Evolutionary conservation across 2,888 invertebrate genomes (phyloP).

Genomic region (Pycnomerus fuliginosus): DNA sequence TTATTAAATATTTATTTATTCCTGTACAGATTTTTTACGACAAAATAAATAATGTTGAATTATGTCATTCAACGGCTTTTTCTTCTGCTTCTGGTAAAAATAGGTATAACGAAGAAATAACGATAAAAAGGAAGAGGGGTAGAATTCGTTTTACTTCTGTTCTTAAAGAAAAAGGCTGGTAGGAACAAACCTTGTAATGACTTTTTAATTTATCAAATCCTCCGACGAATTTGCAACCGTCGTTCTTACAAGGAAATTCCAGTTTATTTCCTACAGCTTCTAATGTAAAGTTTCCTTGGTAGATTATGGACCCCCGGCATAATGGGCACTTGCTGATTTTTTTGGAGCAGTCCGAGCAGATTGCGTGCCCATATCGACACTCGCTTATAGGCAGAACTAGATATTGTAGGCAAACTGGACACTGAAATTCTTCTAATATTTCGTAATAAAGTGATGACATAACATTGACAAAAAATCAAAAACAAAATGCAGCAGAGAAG

Average conservation of each 20-base stretch:
- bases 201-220: not conserved
- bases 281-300: constrained; percentile 17
- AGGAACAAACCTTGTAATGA: too few species aligned
- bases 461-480: too few species aligned
- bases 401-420: constrained; percentile 22
- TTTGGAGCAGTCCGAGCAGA: constrained; percentile 16
- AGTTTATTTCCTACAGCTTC: constrained; percentile 20
- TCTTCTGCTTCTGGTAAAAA: too few species aligned
- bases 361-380: constrained; percentile 20
- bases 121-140: too few species aligned
- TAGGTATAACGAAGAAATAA: too few species aligned
- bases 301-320: constrained; percentile 13
- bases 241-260: constrained; percentile 15
- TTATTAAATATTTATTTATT: too few species aligned
- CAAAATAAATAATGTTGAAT: too few species aligned
- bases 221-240: constrained; percentile 16
- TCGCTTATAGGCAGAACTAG: constrained; percentile 23
- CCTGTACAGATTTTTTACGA: too few species aligned
- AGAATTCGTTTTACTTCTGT: too few species aligned
- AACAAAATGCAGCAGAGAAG: too few species aligned
- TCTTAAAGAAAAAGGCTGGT: too few species aligned
- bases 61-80: too few species aligned
- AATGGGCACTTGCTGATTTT: constrained; percentile 21
- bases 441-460: constrained; percentile 8
- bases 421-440: constrained; percentile 23